These are phyloP conservation scores for Spilogale gracilis DNA, from an alignment of 2,113 vertebrate genomes.

Conservation along the genomic window DNA sequence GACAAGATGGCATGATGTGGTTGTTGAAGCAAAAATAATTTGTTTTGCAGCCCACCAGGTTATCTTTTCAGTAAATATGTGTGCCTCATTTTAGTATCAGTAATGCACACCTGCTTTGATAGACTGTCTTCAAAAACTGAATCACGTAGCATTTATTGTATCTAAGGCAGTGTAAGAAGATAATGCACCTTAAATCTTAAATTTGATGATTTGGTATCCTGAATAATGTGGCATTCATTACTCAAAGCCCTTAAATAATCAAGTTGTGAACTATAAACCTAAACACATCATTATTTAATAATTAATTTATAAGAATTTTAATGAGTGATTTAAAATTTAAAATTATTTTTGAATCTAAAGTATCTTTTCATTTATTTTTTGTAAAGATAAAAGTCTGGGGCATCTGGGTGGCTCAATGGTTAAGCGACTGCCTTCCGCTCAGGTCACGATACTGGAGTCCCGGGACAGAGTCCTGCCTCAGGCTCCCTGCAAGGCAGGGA, in stretches of 20 bases:
- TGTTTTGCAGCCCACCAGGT: neutral
- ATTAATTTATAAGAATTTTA: slow-evolving; percentile 21
- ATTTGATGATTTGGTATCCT: neutral
- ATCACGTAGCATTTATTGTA: neutral
- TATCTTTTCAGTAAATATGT: slow-evolving; percentile 20
- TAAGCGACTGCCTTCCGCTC: no score
- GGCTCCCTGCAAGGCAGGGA: no score
- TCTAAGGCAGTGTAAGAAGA: neutral
- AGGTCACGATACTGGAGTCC: no score
- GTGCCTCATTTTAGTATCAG: neutral
- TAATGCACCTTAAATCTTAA: neutral
- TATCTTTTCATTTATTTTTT: neutral
- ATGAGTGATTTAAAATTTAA: slow-evolving; percentile 27
- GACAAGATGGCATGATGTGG: neutral
- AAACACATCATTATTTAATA: neutral
- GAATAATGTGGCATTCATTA: neutral
- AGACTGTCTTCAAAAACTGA: neutral
- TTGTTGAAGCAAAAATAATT: neutral
- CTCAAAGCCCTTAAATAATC: neutral
- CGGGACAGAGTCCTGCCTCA: no score
- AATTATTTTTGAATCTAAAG: neutral
- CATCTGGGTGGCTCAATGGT: no score
- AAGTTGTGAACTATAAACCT: neutral
- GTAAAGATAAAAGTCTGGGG: neutral
- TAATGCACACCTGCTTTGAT: neutral